Conservation (phyloP, 1,140 invertebrate genomes). For the Anoplolepis gracilipes region DNA sequence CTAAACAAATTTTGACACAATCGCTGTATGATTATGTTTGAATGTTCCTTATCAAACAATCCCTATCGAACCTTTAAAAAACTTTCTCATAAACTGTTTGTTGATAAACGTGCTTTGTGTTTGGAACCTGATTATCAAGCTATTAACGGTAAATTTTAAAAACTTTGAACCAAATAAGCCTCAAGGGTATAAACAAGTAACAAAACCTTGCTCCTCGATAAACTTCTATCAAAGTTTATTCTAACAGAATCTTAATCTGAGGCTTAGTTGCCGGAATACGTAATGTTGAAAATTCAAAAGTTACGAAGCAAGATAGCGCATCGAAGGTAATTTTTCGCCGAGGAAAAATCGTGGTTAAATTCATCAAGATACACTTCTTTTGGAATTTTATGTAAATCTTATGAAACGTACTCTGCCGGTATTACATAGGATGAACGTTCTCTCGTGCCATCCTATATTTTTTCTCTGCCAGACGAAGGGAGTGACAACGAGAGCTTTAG, state of each 20-base stretch:
- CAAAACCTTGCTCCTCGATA: constrained; percentile 16
- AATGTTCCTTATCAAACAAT: background rate
- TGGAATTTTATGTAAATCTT: constrained; percentile 42
- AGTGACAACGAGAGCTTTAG: background rate
- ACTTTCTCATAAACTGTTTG: constrained; percentile 4
- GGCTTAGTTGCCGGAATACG: constrained; percentile 31
- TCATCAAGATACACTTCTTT: constrained; percentile 1
- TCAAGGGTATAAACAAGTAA: background rate
- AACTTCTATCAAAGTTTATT: constrained; percentile 45
- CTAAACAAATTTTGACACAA: background rate
- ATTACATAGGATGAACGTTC: constrained; percentile 30
- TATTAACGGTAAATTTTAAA: background rate
- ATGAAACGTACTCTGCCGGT: constrained; percentile 16
- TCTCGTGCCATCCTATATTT: constrained; percentile 17
- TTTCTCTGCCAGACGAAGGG: background rate
- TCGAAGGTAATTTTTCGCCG: background rate
- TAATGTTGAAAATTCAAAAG: constrained; percentile 37
- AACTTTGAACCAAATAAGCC: constrained; percentile 11
- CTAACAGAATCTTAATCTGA: constrained; percentile 39
- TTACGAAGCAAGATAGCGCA: constrained; percentile 33
- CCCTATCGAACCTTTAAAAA: background rate
- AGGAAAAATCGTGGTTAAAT: constrained; percentile 38
- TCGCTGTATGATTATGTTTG: background rate
- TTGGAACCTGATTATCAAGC: constrained; percentile 6
- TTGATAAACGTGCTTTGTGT: constrained; percentile 3